Percentiles rank a stretch among this genome's conserved stretches.
Evolutionary conservation across 2,113 vertebrate species (phyloP).

Genomic region (Cebidichthys violaceus): DNA sequence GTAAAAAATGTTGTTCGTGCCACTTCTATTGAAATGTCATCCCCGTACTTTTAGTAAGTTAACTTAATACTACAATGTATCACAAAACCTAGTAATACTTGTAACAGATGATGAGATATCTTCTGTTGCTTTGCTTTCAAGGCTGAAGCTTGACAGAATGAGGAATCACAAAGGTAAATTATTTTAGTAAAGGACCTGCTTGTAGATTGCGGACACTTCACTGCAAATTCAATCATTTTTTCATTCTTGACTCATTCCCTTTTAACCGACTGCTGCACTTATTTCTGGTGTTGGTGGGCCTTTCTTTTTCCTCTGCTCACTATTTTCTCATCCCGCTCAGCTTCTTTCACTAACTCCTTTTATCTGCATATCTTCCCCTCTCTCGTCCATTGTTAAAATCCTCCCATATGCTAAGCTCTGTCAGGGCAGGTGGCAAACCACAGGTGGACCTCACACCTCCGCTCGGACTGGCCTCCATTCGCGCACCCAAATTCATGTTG

Average conservation of each 20-base stretch:
- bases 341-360: slow-evolving; percentile 10
- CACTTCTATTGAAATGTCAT: neutral
- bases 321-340: neutral
- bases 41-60: neutral
- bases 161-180: neutral
- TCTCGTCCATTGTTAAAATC: slow-evolving; percentile 56
- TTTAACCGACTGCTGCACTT: neutral
- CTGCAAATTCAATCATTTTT: slow-evolving; percentile 10
- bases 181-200: slow-evolving; percentile 10
- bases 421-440: slow-evolving; percentile 77
- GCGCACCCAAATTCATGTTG: slow-evolving; percentile 31
- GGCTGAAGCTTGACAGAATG: neutral
- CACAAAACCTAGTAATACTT: neutral
- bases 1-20: neutral
- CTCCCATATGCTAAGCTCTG: slow-evolving; percentile 68
- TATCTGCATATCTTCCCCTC: slow-evolving; percentile 33
- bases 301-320: neutral
- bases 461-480: slow-evolving; percentile 44
- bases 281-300: neutral
- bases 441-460: slow-evolving; percentile 62
- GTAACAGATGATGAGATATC: neutral
- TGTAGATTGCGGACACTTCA: neutral
- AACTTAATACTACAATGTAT: neutral
- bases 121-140: slow-evolving; percentile 5
- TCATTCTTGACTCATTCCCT: neutral